Conservation (phyloP, 1,140 invertebrate species). For the Pseudomyrmex sp. region DNA sequence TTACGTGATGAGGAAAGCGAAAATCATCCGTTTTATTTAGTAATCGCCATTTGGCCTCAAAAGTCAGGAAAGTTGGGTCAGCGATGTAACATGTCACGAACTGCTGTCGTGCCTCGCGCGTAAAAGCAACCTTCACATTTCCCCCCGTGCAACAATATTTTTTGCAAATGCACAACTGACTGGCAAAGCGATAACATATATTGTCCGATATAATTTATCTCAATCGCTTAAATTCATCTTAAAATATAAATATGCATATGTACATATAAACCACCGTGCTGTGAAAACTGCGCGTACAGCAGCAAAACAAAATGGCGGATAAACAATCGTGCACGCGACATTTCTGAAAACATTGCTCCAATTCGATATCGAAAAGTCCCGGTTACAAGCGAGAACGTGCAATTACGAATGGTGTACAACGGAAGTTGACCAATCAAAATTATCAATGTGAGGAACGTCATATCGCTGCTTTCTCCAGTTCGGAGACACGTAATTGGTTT, state of each 20-base stretch:
- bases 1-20: constrained; percentile 71
- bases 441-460: too few species aligned
- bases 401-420: too few species aligned
- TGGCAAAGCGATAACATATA: not conserved
- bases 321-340: constrained; percentile 80
- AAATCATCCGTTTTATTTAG: constrained; percentile 75
- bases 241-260: constrained; percentile 61
- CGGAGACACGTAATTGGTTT: too few species aligned
- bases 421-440: too few species aligned
- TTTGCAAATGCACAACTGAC: constrained; percentile 25
- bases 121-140: constrained; percentile 45
- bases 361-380: not conserved
- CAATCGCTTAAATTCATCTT: constrained; percentile 73
- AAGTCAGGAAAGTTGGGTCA: constrained; percentile 82
- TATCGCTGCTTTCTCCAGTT: too few species aligned
- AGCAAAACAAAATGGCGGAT: constrained; percentile 84
- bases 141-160: constrained; percentile 6
- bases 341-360: constrained; percentile 67
- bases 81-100: constrained; percentile 76
- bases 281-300: constrained; percentile 80
- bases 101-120: constrained; percentile 73
- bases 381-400: not conserved
- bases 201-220: constrained; percentile 1
- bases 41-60: constrained; percentile 80
- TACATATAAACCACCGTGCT: constrained; percentile 58